These are phyloP conservation scores for Miltochrista miniata DNA, from an alignment of 2,888 invertebrate species.

Conservation along the genomic window DNA sequence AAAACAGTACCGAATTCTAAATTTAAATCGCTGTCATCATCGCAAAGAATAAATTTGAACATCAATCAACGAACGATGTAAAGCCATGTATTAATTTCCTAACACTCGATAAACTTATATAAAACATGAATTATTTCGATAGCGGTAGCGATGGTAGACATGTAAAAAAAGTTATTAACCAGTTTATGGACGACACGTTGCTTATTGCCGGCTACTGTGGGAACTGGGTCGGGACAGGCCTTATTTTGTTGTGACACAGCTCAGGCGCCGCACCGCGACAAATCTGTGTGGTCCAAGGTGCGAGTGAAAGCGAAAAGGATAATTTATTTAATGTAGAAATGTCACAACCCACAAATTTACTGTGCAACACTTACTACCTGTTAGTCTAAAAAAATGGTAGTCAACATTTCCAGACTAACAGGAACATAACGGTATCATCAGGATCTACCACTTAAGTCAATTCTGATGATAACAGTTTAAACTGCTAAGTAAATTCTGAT, in stretches of 20 bases:
- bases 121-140: slow-evolving; percentile 42
- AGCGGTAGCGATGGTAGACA: slow-evolving; percentile 13
- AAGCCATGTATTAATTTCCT: slow-evolving; percentile 31
- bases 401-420: no score
- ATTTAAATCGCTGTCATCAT: neutral
- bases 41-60: slow-evolving; percentile 4
- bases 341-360: no score
- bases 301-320: neutral
- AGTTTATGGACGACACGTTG: slow-evolving; percentile 45
- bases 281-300: slow-evolving; percentile 44
- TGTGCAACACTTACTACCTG: no score
- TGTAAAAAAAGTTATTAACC: slow-evolving; percentile 38
- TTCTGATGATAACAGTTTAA: no score
- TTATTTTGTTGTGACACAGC: slow-evolving; percentile 68
- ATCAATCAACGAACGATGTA: slow-evolving; percentile 27
- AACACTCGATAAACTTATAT: slow-evolving; percentile 37
- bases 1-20: neutral
- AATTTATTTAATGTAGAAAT: neutral
- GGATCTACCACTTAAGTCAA: no score
- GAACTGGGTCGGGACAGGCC: slow-evolving; percentile 69
- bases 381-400: no score
- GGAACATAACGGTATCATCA: no score
- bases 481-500: no score
- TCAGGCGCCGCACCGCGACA: slow-evolving; percentile 62
- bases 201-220: slow-evolving; percentile 63